Percentiles rank a stretch among this genome's conserved stretches.
Evolutionary conservation across 2,797 vertebrate genomes (phyloP).

Genomic region (Spinus olivaceus): DNA sequence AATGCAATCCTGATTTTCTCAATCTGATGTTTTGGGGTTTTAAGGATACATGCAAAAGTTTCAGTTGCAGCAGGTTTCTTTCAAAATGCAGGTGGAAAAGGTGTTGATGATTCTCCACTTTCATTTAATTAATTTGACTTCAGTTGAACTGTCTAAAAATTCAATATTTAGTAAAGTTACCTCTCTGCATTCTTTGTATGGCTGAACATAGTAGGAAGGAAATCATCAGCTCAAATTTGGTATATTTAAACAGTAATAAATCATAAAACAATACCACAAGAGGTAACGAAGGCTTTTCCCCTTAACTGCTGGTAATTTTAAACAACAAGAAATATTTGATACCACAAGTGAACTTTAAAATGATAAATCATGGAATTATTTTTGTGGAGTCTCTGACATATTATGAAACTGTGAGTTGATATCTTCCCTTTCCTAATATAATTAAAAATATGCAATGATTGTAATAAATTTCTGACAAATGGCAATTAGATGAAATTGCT

Average conservation of each 20-base stretch:
- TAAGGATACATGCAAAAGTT: not conserved
- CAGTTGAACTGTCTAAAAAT: not conserved
- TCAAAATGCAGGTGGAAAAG: not conserved
- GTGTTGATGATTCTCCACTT: not conserved
- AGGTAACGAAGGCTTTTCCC: not conserved
- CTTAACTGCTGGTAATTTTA: not conserved
- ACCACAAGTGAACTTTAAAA: accelerated
- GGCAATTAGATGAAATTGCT: constrained; percentile 51
- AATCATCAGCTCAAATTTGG: not conserved
- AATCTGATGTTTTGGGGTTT: not conserved
- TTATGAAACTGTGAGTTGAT: not conserved
- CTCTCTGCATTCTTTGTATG: not conserved
- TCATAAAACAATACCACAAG: not conserved
- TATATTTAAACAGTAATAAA: not conserved
- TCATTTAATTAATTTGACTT: not conserved
- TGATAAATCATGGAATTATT: not conserved
- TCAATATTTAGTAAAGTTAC: not conserved
- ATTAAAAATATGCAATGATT: constrained; percentile 46
- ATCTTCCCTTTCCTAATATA: constrained; percentile 20
- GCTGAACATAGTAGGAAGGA: not conserved
- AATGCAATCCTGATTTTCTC: not conserved
- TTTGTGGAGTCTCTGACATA: not conserved
- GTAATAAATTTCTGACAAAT: constrained; percentile 41
- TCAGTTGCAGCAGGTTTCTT: not conserved
- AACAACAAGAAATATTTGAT: not conserved